Percentiles rank a stretch among this genome's conserved stretches.
Conservation (phyloP, 1,140 invertebrate genomes). For the Drosophila bifasciata region DNA sequence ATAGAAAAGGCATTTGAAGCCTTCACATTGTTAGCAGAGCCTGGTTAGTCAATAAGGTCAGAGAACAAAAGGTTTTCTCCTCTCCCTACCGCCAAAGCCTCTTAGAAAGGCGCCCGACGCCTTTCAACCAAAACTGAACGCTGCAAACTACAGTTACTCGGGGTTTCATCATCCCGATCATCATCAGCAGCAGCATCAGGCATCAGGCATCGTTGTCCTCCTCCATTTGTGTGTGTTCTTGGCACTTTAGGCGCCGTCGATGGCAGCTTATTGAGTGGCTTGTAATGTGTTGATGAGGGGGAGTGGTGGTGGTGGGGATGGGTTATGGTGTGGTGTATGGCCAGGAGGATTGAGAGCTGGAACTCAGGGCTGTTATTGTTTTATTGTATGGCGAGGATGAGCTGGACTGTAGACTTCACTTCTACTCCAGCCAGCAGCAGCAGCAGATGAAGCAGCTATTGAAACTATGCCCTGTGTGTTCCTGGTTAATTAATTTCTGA, state of each 20-base stretch:
- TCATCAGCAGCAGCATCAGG: constrained; percentile 43
- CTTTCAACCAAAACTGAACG: constrained; percentile 63
- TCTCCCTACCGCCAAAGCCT: constrained; percentile 15
- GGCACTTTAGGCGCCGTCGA: constrained; percentile 77
- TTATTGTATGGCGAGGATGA: constrained; percentile 59
- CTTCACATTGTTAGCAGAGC: constrained; percentile 68
- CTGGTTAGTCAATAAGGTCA: constrained; percentile 68
- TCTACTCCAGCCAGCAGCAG: constrained; percentile 6
- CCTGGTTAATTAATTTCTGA: constrained; percentile 80
- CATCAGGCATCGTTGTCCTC: constrained; percentile 21
- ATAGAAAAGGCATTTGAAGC: constrained; percentile 73
- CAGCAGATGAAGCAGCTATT: constrained; percentile 8
- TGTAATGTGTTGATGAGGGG: constrained; percentile 75
- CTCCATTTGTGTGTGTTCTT: constrained; percentile 52
- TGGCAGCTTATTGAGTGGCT: constrained; percentile 79
- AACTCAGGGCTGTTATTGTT: constrained; percentile 65
- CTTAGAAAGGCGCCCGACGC: constrained; percentile 30
- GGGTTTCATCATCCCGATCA: constrained; percentile 61
- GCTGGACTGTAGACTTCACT: not conserved
- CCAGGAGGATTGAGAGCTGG: too few species aligned
- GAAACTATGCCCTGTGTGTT: constrained; percentile 53
- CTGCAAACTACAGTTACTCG: constrained; percentile 64
- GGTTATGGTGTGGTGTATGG: constrained; percentile 6
- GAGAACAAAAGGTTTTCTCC: constrained; percentile 62
- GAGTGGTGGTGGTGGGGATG: not conserved